These are phyloP conservation scores for Drosophila pectinifera DNA, from an alignment of 1,140 invertebrate genomes.

Conservation along the genomic window DNA sequence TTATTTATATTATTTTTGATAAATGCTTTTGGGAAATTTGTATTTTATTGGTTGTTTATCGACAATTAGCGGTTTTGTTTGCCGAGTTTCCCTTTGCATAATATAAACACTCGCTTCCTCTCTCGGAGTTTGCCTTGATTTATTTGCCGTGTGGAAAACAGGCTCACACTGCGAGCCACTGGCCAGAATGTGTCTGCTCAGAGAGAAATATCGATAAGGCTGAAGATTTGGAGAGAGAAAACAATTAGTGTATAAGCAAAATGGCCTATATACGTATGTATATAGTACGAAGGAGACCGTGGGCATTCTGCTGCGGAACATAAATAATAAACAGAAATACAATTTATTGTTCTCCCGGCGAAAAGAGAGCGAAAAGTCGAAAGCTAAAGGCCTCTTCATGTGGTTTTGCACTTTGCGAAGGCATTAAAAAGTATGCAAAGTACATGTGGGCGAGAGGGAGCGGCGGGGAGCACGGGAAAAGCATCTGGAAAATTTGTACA, in stretches of 20 bases:
- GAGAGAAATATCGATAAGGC: conserved; percentile 25
- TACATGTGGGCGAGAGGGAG: conserved; percentile 3
- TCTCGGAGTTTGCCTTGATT: conserved; percentile 49
- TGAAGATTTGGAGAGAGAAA: conserved; percentile 14
- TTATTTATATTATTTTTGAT: conserved; percentile 84
- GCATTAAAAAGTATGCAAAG: conserved; percentile 75
- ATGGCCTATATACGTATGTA: conserved; percentile 9
- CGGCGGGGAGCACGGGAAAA: conserved; percentile 18
- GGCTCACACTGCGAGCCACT: conserved; percentile 2
- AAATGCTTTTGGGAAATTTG: conserved; percentile 83
- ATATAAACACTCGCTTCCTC: conserved; percentile 56
- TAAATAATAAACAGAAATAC: conserved; percentile 62
- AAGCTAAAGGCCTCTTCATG: conserved; percentile 63
- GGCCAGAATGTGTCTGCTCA: neutral
- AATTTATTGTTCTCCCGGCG: conserved; percentile 63
- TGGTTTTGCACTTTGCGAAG: conserved; percentile 75
- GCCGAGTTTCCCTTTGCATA: conserved; percentile 60
- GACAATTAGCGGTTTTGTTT: conserved; percentile 83
- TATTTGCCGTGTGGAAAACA: conserved; percentile 56
- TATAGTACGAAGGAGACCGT: conserved; percentile 9
- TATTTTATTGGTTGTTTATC: conserved; percentile 84
- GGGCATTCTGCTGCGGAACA: conserved; percentile 64
- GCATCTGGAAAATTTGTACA: conserved; percentile 77
- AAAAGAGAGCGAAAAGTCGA: conserved; percentile 24
- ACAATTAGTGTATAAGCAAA: conserved; percentile 29